These are phyloP conservation scores for Ptychoptera contaminata DNA, from an alignment of 2,888 invertebrate genomes.

Conservation along the genomic window DNA sequence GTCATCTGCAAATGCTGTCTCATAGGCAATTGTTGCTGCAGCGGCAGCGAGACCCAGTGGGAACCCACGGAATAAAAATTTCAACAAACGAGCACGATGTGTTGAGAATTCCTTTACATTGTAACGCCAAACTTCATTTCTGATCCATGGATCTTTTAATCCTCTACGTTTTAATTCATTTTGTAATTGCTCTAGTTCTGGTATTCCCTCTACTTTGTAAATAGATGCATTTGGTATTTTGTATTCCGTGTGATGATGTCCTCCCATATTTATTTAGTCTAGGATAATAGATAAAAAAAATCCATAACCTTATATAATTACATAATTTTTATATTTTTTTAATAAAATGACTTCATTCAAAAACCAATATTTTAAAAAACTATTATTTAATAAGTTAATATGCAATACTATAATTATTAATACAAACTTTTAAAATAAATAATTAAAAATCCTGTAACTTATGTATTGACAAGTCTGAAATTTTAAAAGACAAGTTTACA, in stretches of 20 bases:
- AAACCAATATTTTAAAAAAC: too few species aligned
- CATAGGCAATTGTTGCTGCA: conserved; percentile 36
- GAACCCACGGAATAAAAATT: conserved; percentile 46
- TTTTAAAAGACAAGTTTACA: too few species aligned
- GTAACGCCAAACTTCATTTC: conserved; percentile 75
- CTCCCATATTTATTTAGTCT: conserved; percentile 32
- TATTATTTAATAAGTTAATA: too few species aligned
- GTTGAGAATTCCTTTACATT: conserved; percentile 43
- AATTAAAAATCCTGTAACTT: too few species aligned
- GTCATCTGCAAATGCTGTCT: conserved; percentile 24
- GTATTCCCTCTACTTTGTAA: conserved; percentile 56
- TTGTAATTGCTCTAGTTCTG: conserved; percentile 45
- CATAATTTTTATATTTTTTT: too few species aligned
- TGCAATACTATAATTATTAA: too few species aligned
- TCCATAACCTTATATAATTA: too few species aligned
- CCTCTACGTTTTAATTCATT: conserved; percentile 51
- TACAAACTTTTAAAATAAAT: too few species aligned
- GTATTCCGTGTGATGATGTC: conserved; percentile 37
- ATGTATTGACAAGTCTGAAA: too few species aligned
- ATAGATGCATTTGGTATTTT: conserved; percentile 53
- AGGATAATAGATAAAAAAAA: too few species aligned
- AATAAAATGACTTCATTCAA: too few species aligned
- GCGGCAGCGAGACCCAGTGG: conserved; percentile 44
- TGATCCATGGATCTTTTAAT: conserved; percentile 72
- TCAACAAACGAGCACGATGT: conserved; percentile 26